phyloP scores from a whole-genome alignment of 2,113 vertebrate genomes.

The Cyanoramphus novaezelandiae region DNA sequence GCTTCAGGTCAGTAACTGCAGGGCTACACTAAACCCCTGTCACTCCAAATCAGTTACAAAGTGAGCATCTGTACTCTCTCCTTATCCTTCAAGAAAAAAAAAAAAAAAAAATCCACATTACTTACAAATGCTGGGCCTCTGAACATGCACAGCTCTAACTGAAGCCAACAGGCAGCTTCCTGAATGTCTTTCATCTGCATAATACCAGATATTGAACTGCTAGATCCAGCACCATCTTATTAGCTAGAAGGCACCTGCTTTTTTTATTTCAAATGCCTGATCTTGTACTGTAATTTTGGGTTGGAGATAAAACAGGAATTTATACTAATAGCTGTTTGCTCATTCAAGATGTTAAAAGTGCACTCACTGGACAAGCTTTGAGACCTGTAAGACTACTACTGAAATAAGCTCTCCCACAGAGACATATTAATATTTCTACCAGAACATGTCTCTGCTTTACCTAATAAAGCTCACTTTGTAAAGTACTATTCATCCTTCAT shows the following conservation, averaged over 20 bases:
- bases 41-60: slow-evolving; percentile 70
- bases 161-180: not conserved
- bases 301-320: not conserved
- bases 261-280: not conserved
- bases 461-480: not conserved
- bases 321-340: not conserved
- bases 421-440: not conserved
- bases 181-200: not conserved
- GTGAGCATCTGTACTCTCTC: slow-evolving; percentile 34
- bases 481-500: not conserved
- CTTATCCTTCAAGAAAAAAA: not conserved
- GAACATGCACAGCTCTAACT: slow-evolving; percentile 13
- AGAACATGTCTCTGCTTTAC: not conserved
- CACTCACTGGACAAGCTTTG: not conserved
- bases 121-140: not conserved
- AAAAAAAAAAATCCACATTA: not conserved
- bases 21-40: slow-evolving; percentile 70
- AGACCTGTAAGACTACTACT: not conserved
- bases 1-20: slow-evolving; percentile 67
- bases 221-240: not conserved
- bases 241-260: not conserved
- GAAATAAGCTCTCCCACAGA: not conserved
- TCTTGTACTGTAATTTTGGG: not conserved
- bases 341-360: not conserved
- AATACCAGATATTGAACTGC: not conserved